Evolutionary conservation across 2,113 vertebrate species (phyloP).

Genomic region (Turnix velox): DNA sequence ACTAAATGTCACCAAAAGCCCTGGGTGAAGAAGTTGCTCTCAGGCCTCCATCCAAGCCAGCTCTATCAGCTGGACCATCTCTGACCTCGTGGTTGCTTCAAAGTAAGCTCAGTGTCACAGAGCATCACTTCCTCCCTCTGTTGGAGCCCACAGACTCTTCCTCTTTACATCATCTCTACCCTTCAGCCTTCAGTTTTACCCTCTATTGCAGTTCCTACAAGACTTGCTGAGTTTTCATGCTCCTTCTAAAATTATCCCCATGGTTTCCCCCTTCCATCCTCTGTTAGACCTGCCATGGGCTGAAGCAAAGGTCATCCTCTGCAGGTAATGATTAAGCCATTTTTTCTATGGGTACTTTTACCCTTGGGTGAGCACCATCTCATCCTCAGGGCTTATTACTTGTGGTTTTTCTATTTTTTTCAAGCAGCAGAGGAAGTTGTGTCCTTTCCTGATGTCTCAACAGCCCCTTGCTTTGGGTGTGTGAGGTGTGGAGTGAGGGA

Average conservation of each 20-base stretch:
- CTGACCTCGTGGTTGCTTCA: not conserved
- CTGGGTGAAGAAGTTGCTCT: not conserved
- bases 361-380: slow-evolving; percentile 8
- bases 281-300: not conserved
- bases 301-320: slow-evolving; percentile 36
- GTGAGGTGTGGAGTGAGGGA: not conserved
- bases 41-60: not conserved
- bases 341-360: not conserved
- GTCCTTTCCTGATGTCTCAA: not conserved
- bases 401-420: not conserved
- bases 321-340: slow-evolving; percentile 51
- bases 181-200: not conserved
- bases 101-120: not conserved
- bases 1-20: not conserved
- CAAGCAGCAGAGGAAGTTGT: not conserved
- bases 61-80: not conserved
- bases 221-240: not conserved
- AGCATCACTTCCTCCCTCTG: not conserved
- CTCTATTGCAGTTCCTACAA: not conserved
- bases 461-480: not conserved
- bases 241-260: not conserved
- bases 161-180: not conserved
- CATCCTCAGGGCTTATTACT: not conserved
- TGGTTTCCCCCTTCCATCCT: not conserved
- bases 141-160: not conserved